Percentiles rank a stretch among this genome's conserved stretches.
Evolutionary conservation across 2,797 vertebrate genomes (phyloP).

Genomic region (Decapterus maruadsi): DNA sequence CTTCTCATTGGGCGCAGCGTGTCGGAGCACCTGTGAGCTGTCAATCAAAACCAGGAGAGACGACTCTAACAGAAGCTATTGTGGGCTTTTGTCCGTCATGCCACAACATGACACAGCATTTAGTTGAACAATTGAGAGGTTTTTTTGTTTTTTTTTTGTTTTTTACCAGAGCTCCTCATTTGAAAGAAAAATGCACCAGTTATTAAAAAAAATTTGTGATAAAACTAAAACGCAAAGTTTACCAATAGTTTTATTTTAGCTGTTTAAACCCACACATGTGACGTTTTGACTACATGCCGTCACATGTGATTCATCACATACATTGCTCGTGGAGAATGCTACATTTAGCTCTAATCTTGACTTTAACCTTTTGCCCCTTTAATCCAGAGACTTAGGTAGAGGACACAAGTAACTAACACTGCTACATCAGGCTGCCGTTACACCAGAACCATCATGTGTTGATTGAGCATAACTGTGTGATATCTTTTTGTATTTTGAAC

Average conservation of each 20-base stretch:
- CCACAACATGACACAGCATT: conserved; percentile 34
- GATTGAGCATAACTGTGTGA: neutral
- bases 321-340: conserved; percentile 46
- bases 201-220: neutral
- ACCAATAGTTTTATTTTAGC: neutral
- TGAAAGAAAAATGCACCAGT: neutral
- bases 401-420: conserved; percentile 36
- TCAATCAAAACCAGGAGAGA: conserved; percentile 65
- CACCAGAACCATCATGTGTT: neutral
- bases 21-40: conserved; percentile 68
- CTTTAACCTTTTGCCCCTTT: conserved; percentile 67
- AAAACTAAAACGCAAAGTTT: neutral
- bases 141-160: too few relatives aligned
- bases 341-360: conserved; percentile 74
- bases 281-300: neutral
- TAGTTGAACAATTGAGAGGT: neutral
- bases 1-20: conserved; percentile 32
- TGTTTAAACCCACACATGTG: neutral
- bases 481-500: neutral
- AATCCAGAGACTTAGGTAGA: conserved; percentile 56
- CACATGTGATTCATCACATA: conserved; percentile 8
- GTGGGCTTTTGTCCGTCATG: conserved; percentile 40
- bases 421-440: conserved; percentile 11
- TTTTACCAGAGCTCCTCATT: neutral
- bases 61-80: conserved; percentile 23